Evolutionary conservation across 2,888 invertebrate species (phyloP).

Genomic region (Lycaena phlaeas): DNA sequence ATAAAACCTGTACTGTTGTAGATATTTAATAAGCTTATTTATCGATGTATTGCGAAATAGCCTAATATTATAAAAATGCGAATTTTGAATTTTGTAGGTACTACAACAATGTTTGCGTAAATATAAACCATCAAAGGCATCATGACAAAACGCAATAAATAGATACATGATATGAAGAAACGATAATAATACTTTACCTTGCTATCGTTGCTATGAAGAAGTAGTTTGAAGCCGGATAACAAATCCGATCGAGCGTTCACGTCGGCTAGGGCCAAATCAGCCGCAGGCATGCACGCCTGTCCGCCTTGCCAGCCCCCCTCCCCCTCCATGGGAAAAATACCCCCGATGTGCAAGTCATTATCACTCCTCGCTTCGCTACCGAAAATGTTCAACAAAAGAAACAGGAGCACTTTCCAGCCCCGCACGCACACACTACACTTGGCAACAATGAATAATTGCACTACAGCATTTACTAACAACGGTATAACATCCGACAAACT

Average conservation of each 20-base stretch:
- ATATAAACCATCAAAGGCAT: too few species aligned
- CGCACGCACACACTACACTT: conserved; percentile 45
- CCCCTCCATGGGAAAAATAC: conserved; percentile 97
- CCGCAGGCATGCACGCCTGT: conserved; percentile 98
- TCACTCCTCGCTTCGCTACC: conserved; percentile 62
- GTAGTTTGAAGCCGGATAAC: conserved; percentile 91
- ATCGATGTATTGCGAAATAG: too few species aligned
- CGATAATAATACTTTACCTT: conserved; percentile 76
- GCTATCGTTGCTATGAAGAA: conserved; percentile 96
- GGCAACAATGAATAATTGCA: conserved; percentile 67
- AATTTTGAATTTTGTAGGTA: too few species aligned
- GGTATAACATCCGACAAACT: conserved; percentile 54
- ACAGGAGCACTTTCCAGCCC: conserved; percentile 35
- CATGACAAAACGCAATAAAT: too few species aligned
- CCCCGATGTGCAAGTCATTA: conserved; percentile 94
- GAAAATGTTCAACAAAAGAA: conserved; percentile 45
- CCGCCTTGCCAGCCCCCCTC: conserved; percentile 99
- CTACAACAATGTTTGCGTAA: too few species aligned
- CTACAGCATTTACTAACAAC: conserved; percentile 61
- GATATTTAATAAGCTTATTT: too few species aligned
- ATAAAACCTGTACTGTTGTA: too few species aligned
- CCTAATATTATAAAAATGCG: too few species aligned
- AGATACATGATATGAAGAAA: too few species aligned
- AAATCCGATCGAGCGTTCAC: conserved; percentile 92
- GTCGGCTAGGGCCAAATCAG: conserved; percentile 95